A percentile compares a stretch with the other conserved stretches of the same genome.
Evolutionary conservation across 2,888 invertebrate genomes (phyloP).

Genomic region (Nymphalis urticae): DNA sequence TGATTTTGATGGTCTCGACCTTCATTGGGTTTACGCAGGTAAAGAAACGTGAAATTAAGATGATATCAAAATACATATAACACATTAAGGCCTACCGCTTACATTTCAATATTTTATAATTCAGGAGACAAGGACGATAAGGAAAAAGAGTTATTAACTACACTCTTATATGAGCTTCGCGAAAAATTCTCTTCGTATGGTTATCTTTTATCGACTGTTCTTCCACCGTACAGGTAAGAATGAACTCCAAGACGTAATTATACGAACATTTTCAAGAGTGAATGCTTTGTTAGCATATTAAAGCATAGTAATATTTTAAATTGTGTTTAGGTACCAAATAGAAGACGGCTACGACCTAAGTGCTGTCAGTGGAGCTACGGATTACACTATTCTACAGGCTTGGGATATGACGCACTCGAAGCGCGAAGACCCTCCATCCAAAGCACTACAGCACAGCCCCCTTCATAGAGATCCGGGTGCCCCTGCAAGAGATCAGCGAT

Average conservation of each 20-base stretch:
- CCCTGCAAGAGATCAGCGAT: slow-evolving; percentile 65
- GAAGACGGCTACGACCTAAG: slow-evolving; percentile 85
- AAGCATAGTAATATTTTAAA: not conserved
- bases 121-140: slow-evolving; percentile 71
- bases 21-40: slow-evolving; percentile 90
- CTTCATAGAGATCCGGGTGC: slow-evolving; percentile 75
- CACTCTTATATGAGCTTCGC: slow-evolving; percentile 82
- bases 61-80: not conserved
- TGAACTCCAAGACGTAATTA: not conserved
- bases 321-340: slow-evolving; percentile 67
- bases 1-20: slow-evolving; percentile 90
- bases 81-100: not conserved
- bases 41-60: slow-evolving; percentile 29
- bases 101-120: slow-evolving; percentile 10
- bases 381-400: slow-evolving; percentile 86
- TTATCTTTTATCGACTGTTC: slow-evolving; percentile 80
- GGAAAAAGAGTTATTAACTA: slow-evolving; percentile 81
- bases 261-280: not conserved
- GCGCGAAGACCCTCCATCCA: slow-evolving; percentile 70
- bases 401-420: slow-evolving; percentile 80
- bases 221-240: slow-evolving; percentile 80
- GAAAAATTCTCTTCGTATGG: slow-evolving; percentile 82
- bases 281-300: not conserved
- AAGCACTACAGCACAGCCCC: slow-evolving; percentile 75
- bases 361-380: slow-evolving; percentile 82